Conservation (phyloP, 2,113 vertebrate species). For the Cygnus buccinator region DNA sequence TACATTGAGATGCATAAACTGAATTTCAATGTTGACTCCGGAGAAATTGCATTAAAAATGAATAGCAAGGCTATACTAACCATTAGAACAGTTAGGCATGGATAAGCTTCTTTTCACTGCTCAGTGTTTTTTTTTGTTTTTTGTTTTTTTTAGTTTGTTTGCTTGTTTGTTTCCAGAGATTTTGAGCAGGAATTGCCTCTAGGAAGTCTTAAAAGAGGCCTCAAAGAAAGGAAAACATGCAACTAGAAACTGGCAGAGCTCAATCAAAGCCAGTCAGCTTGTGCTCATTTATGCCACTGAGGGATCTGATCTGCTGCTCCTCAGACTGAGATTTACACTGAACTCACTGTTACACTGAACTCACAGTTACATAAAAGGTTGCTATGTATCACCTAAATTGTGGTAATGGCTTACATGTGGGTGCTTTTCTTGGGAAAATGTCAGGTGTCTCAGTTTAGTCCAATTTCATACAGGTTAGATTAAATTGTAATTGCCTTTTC, state of each 20-base stretch:
- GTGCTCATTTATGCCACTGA: fast-evolving
- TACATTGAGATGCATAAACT: background rate
- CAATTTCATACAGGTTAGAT: background rate
- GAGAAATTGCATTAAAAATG: background rate
- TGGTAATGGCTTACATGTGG: fast-evolving
- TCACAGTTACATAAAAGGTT: fast-evolving
- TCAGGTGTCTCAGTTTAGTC: background rate
- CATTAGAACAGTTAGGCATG: background rate
- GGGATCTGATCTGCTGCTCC: background rate
- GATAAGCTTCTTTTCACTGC: background rate
- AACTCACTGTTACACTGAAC: fast-evolving
- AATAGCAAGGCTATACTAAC: background rate
- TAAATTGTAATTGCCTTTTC: background rate
- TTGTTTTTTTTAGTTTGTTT: too few species aligned
- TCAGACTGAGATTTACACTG: background rate
- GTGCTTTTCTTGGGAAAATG: background rate
- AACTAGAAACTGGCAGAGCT: background rate
- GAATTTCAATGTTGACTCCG: background rate
- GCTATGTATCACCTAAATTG: background rate
- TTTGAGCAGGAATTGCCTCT: background rate
- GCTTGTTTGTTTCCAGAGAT: background rate
- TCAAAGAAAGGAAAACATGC: background rate
- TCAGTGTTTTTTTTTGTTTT: background rate
- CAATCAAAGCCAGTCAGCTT: fast-evolving
- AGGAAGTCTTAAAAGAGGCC: background rate